Conservation (phyloP, 1,140 invertebrate genomes). For the Rhizoglyphus robini region DNA sequence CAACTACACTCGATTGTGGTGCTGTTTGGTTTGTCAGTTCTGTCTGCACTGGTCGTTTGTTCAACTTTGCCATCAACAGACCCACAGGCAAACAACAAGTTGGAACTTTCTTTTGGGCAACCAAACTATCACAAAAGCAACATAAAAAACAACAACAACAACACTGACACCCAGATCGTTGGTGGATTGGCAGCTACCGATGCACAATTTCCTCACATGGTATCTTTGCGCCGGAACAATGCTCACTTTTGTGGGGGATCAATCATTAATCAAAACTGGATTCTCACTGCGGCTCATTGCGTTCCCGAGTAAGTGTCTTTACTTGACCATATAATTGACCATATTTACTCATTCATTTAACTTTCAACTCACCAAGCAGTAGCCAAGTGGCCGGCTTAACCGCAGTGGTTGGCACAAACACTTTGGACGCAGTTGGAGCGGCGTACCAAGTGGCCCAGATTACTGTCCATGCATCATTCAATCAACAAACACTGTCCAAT, state of each 20-base stretch:
- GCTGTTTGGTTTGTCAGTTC: too few species aligned
- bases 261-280: conserved; percentile 58
- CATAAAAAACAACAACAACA: too few species aligned
- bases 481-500: background rate
- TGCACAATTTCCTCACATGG: background rate
- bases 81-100: too few species aligned
- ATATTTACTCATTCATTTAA: background rate
- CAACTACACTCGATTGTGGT: too few species aligned
- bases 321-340: too few species aligned
- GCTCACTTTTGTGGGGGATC: conserved; percentile 59
- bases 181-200: background rate
- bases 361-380: background rate
- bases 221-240: background rate
- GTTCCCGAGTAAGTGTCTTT: conserved; percentile 35
- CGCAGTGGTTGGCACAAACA: background rate
- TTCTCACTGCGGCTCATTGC: conserved; percentile 70
- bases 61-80: too few species aligned
- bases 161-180: too few species aligned
- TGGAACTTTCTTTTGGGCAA: too few species aligned
- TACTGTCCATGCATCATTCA: background rate
- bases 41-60: too few species aligned
- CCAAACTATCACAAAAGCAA: too few species aligned
- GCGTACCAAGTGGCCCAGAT: background rate
- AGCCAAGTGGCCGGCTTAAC: background rate
- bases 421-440: background rate